Base-by-base conservation (phyloP, 2,113 vertebrate species). In the Anarrhichthys ocellatus region DNA sequence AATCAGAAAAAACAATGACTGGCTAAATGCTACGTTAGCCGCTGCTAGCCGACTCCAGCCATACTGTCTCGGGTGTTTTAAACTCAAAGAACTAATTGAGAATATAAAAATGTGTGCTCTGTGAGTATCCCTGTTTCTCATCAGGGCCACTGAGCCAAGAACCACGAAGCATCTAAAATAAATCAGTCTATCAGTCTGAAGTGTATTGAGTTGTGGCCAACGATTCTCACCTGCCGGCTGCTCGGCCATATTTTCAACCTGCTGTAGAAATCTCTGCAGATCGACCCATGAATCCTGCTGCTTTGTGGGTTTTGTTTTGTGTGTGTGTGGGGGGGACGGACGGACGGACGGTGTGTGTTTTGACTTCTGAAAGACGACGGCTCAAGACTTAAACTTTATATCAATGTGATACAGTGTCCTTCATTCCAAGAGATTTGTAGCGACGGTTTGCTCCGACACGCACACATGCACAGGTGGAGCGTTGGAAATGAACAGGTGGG, bases 401-500 rank as follows among this genome's bases (percentile, higher is more conserved):
- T 50, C 72, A 34, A 17, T 67, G 34, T 81, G 40, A 76, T 76
- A 32, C 62, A 52, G 64, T 72, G 78, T 62, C 88, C 62, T 84
- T 90, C 52, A 71, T 75, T 80, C 68, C 15, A 10, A 50, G 38
- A 76, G 64, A 78, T 85, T 67, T 82, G 73, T 80, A 52, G 48
- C 10, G 2, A 54, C n/a, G 59, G 61, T 75, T 82, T 62, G 79
- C 38, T 73, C 61, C 40, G n/a, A 54, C 52, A 61, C 36, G 20
- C 52, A 72, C 73, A 59, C 74, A 76, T 32, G n/a, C 76, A 75
- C 71, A 84, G 88, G 75, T 85, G 84, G 81, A 81, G 58, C 36
- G 6, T 81, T 77, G 81, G 17, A 72, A 76, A 46, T 64, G 83
- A 93, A 90, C 91, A 91, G 90, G 87, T 91, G 85, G 86, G 90